Conservation (phyloP, 2,113 vertebrate species). For the Monarcha castaneiventris region DNA sequence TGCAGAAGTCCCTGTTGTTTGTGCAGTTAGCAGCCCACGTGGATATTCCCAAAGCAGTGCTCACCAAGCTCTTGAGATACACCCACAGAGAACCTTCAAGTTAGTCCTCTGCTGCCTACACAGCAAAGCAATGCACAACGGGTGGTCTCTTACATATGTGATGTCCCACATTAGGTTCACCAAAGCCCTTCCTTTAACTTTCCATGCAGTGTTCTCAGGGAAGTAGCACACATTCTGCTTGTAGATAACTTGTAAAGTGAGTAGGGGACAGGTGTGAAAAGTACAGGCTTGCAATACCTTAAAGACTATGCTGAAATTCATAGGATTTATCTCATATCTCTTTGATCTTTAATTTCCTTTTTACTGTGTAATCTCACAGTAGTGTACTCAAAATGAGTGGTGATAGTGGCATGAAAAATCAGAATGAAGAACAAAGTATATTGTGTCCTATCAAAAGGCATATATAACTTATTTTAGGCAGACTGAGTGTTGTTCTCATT, state of each 20-base stretch:
- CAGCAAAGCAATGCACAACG: neutral
- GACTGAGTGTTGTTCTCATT: neutral
- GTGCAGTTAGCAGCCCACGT: rapidly evolving
- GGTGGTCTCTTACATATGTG: neutral
- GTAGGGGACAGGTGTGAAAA: neutral
- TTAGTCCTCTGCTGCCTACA: neutral
- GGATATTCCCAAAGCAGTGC: neutral
- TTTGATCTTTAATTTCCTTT: slow-evolving; percentile 4
- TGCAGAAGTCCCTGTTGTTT: neutral
- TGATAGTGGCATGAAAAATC: neutral
- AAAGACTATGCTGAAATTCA: neutral
- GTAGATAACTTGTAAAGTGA: neutral
- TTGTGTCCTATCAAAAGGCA: neutral
- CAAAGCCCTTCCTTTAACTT: neutral
- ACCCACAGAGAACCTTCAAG: neutral
- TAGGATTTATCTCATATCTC: neutral
- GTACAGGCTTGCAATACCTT: neutral
- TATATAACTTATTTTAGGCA: neutral
- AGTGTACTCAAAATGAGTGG: neutral
- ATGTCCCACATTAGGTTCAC: neutral
- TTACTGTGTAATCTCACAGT: neutral
- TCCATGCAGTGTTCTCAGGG: rapidly evolving
- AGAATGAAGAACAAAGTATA: neutral
- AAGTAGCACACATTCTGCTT: neutral
- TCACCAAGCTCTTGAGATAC: neutral